A percentile compares a stretch with the other conserved stretches of the same genome.
phyloP scores from a whole-genome alignment of 2,797 vertebrate genomes.

The Lepidocolaptes lacrymiger region DNA sequence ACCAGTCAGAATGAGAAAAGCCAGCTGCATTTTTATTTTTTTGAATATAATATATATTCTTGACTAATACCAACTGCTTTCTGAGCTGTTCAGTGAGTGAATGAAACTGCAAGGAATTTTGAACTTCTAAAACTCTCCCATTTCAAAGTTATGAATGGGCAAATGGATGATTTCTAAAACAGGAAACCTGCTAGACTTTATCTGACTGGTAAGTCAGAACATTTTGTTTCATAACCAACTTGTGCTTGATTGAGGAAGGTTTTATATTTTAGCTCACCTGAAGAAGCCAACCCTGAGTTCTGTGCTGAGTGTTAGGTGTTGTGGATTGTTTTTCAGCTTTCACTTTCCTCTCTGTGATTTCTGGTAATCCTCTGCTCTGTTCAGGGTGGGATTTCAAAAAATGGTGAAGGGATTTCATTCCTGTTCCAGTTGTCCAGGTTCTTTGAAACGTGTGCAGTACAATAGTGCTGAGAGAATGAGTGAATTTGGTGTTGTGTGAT shows the following conservation, averaged over 20 bases:
- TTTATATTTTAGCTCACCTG: neutral
- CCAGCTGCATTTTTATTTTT: neutral
- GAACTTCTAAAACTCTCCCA: neutral
- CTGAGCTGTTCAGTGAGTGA: neutral
- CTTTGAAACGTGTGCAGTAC: neutral
- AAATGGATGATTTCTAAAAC: neutral
- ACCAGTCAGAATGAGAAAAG: neutral
- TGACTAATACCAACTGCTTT: neutral
- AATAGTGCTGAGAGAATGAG: neutral
- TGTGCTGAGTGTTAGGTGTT: neutral
- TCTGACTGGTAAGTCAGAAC: neutral
- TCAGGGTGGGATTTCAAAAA: neutral
- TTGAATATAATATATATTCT: neutral
- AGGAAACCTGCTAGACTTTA: neutral
- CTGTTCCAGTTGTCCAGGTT: neutral
- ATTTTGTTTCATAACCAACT: neutral
- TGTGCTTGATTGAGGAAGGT: neutral
- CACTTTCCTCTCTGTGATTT: neutral
- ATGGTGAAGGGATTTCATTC: neutral
- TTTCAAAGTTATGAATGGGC: neutral
- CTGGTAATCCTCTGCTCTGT: neutral
- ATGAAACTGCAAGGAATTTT: neutral
- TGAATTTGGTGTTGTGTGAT: neutral
- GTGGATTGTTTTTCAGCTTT: neutral
- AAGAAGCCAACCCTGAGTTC: neutral